These are phyloP conservation scores for Himalopsyche kuldschensis DNA, from an alignment of 2,888 invertebrate genomes.

Conservation along the genomic window DNA sequence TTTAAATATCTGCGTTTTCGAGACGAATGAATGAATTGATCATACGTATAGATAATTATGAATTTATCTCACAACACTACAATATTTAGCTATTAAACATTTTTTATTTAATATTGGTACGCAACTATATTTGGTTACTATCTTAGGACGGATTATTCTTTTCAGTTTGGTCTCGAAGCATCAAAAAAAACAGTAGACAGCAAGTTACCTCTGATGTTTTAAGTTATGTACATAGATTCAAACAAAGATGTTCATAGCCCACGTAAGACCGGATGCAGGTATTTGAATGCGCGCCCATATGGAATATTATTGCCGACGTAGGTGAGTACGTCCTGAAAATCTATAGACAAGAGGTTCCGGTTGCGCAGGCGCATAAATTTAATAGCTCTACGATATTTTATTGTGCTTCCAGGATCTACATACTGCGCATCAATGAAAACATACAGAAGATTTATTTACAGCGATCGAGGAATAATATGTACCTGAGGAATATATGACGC, in stretches of 20 bases:
- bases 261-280: constrained; percentile 36
- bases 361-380: constrained; percentile 34
- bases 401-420: neutral
- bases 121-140: too few relatives aligned
- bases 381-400: constrained; percentile 9
- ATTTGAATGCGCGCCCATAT: constrained; percentile 23
- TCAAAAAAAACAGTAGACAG: neutral
- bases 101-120: too few relatives aligned
- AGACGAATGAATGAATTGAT: too few relatives aligned
- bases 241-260: constrained; percentile 24
- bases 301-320: neutral
- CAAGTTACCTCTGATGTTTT: neutral
- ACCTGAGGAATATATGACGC: neutral
- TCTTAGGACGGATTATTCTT: too few relatives aligned
- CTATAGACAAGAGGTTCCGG: constrained; percentile 33
- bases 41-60: too few relatives aligned
- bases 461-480: neutral
- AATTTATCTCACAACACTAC: too few relatives aligned
- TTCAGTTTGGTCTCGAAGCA: too few relatives aligned
- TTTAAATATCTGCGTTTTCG: too few relatives aligned
- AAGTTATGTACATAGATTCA: constrained; percentile 5
- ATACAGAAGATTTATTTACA: neutral
- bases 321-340: constrained; percentile 9
- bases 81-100: too few relatives aligned
- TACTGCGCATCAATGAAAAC: neutral